Evolutionary conservation across 2,888 invertebrate genomes (phyloP), one percentile per base, ranked within the genome.

Genomic region (Polymixis lichenea): DNA sequence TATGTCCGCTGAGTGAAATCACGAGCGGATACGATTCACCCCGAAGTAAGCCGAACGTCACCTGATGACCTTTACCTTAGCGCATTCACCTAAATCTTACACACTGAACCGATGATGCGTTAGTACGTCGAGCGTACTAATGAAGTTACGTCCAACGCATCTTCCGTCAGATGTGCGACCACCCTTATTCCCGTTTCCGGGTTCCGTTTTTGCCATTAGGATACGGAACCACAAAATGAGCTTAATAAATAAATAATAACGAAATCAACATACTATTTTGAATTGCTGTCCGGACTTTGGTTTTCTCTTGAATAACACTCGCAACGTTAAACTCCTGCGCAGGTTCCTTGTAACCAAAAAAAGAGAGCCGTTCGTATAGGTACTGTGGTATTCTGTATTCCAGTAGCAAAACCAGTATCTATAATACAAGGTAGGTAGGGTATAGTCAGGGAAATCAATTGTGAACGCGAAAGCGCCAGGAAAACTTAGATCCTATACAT

Each of bases 331-430:
- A n/a, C 11, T 1, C 9, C 38, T 19, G n/a, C 32, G 4, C n/a
- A 3, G 69, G 49, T 68, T 38, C n/a, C 38, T 51, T 69, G 15
- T 38, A 68, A 8, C 3, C 8, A 38, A 6, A 8, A 38, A 51
- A 69, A 13, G 15, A 4, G 19, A 68, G 15, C 49, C 9, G n/a
- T 69, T 71, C 71, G 49, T 67, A 71, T 1, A n/a, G 9, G 15
- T 49, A 49, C 25, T 71, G 69, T 19, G 32, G 69, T 51, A 51
- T 38, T 71, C n/a, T 69, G 25, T 68, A 71, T 22, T 71, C 71
- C 69, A 71, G 13, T 38, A 71, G 49, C 2, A 71, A 38, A 38
- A 71, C 25, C 32, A 71, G 3, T 8, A 19, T 38, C 71, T 71
- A 69, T 68, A 51, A 71, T 38, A 53, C 15, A 71, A 69, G 43